Conservation (phyloP, 1,140 invertebrate genomes). For the Aphis gossypii region DNA sequence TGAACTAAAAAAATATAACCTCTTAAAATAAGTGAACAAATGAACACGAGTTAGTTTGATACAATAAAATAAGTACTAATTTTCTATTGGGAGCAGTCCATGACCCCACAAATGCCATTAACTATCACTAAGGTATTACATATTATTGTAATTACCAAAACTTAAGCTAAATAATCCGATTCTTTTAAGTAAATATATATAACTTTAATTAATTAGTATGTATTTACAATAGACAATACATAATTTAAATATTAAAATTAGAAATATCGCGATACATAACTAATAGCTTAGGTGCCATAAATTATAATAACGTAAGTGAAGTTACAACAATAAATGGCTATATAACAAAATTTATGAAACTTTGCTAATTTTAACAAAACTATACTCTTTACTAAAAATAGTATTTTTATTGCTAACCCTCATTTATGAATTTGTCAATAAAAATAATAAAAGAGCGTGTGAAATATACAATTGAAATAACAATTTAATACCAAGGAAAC, state of each 20-base stretch:
- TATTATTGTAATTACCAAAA: background rate
- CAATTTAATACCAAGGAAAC: constrained; percentile 18
- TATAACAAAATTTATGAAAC: background rate
- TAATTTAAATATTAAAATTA: background rate
- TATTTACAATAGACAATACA: background rate
- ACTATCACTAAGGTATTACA: background rate
- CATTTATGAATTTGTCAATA: background rate
- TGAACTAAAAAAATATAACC: constrained; percentile 13
- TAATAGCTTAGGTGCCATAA: too few species aligned
- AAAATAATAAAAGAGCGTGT: constrained; percentile 29
- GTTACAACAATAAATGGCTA: too few species aligned
- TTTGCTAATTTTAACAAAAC: background rate
- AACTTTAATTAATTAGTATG: background rate
- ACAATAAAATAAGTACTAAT: background rate
- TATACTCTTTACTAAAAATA: background rate
- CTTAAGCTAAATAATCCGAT: background rate
- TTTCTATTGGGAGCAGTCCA: background rate
- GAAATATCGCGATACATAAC: background rate
- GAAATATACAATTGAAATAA: constrained; percentile 17
- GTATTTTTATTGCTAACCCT: background rate
- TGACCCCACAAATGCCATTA: background rate
- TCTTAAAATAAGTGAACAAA: background rate
- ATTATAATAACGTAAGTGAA: too few species aligned
- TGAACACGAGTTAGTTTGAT: background rate
- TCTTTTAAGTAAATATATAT: background rate